Percentiles rank a stretch among this genome's conserved stretches.
These are phyloP conservation scores for Halcyon chelicuti DNA, from an alignment of 2,797 vertebrate species.

Conservation along the genomic window DNA sequence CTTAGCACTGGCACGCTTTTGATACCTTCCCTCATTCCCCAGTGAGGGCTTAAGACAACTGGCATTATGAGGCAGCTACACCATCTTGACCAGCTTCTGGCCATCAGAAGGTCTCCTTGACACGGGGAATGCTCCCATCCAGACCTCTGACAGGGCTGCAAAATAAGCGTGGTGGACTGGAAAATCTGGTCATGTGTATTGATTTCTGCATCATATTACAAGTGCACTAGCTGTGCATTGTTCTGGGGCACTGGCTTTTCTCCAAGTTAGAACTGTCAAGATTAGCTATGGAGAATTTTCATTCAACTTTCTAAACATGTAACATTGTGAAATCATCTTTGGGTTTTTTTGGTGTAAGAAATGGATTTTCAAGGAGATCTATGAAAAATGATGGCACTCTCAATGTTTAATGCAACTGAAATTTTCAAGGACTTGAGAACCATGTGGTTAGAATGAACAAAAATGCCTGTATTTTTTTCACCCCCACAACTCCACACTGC, in stretches of 20 bases:
- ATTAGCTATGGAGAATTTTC: constrained; percentile 26
- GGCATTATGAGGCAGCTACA: neutral
- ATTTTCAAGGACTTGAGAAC: neutral
- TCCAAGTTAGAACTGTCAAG: constrained; percentile 16
- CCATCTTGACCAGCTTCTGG: neutral
- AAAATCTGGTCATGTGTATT: constrained; percentile 47
- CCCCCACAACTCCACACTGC: neutral
- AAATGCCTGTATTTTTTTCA: neutral
- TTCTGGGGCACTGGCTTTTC: neutral
- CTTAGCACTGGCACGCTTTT: fast-evolving
- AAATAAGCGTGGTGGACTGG: constrained; percentile 6
- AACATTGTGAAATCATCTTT: neutral
- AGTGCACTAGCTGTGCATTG: neutral
- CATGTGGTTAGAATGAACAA: neutral
- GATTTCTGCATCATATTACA: constrained; percentile 44
- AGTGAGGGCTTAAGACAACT: neutral
- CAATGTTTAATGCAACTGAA: neutral
- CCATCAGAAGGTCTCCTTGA: neutral
- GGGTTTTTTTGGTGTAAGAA: neutral
- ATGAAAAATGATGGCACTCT: neutral
- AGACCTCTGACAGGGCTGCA: neutral
- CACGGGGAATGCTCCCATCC: neutral
- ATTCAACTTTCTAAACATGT: constrained; percentile 23
- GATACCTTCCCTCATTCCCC: neutral
- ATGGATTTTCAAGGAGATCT: constrained; percentile 45